Percentiles rank a stretch among this genome's conserved stretches.
Evolutionary conservation across 2,888 invertebrate species (phyloP).

Genomic region (Epirrhoe tristata): DNA sequence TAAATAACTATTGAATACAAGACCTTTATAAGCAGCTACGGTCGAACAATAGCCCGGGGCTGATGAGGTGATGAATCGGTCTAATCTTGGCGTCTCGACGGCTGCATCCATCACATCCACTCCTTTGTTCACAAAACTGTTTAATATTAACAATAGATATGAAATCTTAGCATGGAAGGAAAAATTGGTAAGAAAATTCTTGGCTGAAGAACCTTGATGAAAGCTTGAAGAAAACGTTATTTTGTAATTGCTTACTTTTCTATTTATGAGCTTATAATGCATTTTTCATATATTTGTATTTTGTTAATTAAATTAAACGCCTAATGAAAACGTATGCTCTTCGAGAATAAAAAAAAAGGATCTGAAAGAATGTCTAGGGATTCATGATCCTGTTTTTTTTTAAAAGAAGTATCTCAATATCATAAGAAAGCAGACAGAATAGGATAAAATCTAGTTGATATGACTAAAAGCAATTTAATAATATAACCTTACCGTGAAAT

Average conservation of each 20-base stretch:
- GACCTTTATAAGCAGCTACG: constrained; percentile 5
- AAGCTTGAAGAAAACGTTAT: background rate
- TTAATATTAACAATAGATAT: constrained; percentile 1
- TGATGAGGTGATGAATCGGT: constrained; percentile 44
- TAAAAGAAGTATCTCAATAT: too few species aligned
- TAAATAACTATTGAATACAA: background rate
- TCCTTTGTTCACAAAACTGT: constrained; percentile 11
- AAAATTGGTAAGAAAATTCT: background rate
- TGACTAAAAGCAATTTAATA: too few species aligned
- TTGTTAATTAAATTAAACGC: too few species aligned
- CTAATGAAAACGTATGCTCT: too few species aligned
- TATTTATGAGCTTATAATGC: background rate
- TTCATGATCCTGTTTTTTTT: too few species aligned
- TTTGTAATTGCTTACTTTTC: background rate
- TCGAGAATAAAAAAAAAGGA: too few species aligned
- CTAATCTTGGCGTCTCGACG: constrained; percentile 40
- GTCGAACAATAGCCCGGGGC: constrained; percentile 20
- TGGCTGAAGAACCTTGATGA: background rate
- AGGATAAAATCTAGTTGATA: too few species aligned
- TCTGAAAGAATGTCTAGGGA: too few species aligned
- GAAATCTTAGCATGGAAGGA: background rate
- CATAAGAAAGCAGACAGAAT: too few species aligned
- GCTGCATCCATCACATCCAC: constrained; percentile 43
- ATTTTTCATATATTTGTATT: too few species aligned
- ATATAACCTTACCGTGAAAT: too few species aligned